A percentile compares a stretch with the other conserved stretches of the same genome.
Evolutionary conservation across 2,113 vertebrate genomes (phyloP).

Genomic region (Notarius quadriscutis): DNA sequence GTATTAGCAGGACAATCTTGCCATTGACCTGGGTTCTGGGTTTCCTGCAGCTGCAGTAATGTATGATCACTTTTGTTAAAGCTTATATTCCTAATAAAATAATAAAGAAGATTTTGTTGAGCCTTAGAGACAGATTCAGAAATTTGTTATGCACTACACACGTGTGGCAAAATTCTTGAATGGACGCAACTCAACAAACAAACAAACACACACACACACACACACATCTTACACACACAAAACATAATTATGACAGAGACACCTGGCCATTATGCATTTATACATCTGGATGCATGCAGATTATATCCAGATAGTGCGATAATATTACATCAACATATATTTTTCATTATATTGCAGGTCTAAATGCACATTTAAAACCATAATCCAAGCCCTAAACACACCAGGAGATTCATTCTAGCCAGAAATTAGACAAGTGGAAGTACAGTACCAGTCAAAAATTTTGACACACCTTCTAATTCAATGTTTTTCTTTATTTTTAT

Average conservation of each 20-base stretch:
- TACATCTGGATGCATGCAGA: not conserved
- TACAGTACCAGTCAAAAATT: not conserved
- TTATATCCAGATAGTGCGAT: not conserved
- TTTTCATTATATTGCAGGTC: not conserved
- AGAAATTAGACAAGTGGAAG: not conserved
- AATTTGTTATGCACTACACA: not conserved
- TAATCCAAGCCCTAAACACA: not conserved
- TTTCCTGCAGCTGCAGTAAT: too few relatives aligned
- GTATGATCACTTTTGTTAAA: not conserved
- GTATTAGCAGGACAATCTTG: constrained; percentile 3
- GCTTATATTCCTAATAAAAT: not conserved
- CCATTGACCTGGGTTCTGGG: not conserved
- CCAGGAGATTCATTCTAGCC: not conserved
- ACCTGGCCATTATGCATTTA: not conserved
- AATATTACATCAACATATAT: not conserved
- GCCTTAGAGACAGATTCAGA: not conserved
- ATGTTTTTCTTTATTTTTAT: too few relatives aligned
- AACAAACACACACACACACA: not conserved
- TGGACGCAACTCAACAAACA: not conserved
- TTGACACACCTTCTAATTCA: too few relatives aligned
- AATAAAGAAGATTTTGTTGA: not conserved
- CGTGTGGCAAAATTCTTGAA: not conserved
- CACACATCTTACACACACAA: not conserved
- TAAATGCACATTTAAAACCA: not conserved
- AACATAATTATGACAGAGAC: too few relatives aligned